Evolutionary conservation across 2,113 vertebrate genomes (phyloP).

Genomic region (Podocnemis expansa): DNA sequence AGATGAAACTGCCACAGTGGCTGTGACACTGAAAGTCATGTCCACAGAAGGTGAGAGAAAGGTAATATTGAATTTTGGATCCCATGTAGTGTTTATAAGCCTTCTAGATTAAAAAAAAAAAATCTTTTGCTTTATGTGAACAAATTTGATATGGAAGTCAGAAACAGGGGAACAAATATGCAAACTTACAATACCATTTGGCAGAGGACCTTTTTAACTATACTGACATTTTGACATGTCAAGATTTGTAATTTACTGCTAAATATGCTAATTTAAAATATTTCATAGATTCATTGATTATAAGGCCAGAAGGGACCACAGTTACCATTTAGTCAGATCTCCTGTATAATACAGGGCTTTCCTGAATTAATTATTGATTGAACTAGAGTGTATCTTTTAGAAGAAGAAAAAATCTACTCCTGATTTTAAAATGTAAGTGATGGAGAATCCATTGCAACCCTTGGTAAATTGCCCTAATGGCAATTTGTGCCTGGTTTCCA

Average conservation of each 20-base stretch:
- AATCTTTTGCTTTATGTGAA: slow-evolving; percentile 8
- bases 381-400: not conserved
- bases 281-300: not conserved
- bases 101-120: not conserved
- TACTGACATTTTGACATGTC: not conserved
- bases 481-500: not conserved
- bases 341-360: not conserved
- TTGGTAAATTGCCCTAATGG: not conserved
- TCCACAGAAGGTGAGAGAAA: slow-evolving; percentile 47
- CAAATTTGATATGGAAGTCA: not conserved
- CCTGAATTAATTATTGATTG: not conserved
- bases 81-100: not conserved
- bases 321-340: not conserved
- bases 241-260: not conserved
- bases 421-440: not conserved
- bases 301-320: not conserved
- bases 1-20: slow-evolving; percentile 43
- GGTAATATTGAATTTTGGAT: slow-evolving; percentile 30
- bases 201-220: not conserved
- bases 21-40: slow-evolving; percentile 27
- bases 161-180: not conserved
- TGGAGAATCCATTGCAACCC: not conserved
- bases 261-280: not conserved
- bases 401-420: not conserved
- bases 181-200: not conserved